Conservation (phyloP, 2,888 invertebrate species). For the Meta bourneti region DNA sequence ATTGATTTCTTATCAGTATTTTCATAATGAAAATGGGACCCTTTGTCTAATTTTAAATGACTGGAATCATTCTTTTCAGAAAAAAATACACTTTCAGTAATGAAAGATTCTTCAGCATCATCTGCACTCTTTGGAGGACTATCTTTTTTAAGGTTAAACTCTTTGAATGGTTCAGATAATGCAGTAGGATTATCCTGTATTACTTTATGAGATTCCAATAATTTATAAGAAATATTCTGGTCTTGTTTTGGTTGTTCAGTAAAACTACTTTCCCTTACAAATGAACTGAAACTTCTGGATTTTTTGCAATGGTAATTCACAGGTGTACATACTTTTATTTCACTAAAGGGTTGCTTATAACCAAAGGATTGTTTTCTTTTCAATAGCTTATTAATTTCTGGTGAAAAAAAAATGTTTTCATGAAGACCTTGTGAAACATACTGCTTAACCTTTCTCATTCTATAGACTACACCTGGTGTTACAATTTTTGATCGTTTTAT, state of each 20-base stretch:
- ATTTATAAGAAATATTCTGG: no score
- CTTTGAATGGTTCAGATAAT: no score
- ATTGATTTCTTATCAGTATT: no score
- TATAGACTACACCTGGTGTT: slow-evolving; percentile 1
- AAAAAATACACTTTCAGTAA: no score
- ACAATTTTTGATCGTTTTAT: not conserved
- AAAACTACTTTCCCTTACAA: slow-evolving; percentile 4
- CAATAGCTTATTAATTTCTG: not conserved
- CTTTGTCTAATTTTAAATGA: no score
- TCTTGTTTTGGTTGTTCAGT: not conserved
- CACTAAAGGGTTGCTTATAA: not conserved
- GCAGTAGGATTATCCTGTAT: no score
- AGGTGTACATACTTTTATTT: not conserved
- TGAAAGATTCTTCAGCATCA: no score
- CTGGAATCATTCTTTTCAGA: no score
- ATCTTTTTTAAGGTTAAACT: no score
- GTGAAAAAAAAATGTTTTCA: not conserved
- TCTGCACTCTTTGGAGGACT: no score
- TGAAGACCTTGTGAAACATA: not conserved
- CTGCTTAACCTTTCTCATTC: not conserved
- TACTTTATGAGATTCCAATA: no score
- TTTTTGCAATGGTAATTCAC: not conserved
- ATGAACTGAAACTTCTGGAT: not conserved
- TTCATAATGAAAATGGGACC: no score
- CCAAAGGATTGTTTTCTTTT: not conserved